Percentiles rank a stretch among this genome's conserved stretches.
Evolutionary conservation across 2,888 invertebrate species (phyloP).

Genomic region (Pelosia muscerda): DNA sequence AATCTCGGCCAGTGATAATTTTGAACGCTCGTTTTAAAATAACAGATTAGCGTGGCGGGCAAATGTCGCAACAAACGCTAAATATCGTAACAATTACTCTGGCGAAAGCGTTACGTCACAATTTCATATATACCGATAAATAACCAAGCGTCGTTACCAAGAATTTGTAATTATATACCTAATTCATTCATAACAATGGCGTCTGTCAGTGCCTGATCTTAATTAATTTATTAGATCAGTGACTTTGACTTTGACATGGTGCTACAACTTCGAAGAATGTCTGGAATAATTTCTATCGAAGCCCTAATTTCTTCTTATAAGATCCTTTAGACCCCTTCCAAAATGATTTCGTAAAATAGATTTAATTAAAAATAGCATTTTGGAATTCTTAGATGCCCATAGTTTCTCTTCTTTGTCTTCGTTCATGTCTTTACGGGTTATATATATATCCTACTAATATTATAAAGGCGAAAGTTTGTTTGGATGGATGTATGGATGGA

Average conservation of each 20-base stretch:
- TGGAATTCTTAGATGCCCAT: too few relatives aligned
- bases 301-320: not conserved
- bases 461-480: too few relatives aligned
- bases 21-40: not conserved
- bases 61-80: not conserved
- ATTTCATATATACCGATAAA: not conserved
- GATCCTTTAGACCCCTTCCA: too few relatives aligned
- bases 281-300: not conserved
- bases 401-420: too few relatives aligned
- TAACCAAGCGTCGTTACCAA: not conserved
- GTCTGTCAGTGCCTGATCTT: not conserved
- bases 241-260: not conserved
- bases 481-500: too few relatives aligned
- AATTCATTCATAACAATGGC: constrained; percentile 1
- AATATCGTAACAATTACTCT: not conserved
- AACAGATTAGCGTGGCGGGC: not conserved
- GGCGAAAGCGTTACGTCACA: not conserved
- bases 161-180: not conserved
- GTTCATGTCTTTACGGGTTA: too few relatives aligned
- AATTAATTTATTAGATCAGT: not conserved
- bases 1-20: not conserved
- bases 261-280: not conserved
- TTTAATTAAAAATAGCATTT: not conserved
- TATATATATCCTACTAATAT: too few relatives aligned
- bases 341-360: not conserved